Evolutionary conservation across 1,140 invertebrate species (phyloP).

Genomic region (Zaprionus kolodkinae): DNA sequence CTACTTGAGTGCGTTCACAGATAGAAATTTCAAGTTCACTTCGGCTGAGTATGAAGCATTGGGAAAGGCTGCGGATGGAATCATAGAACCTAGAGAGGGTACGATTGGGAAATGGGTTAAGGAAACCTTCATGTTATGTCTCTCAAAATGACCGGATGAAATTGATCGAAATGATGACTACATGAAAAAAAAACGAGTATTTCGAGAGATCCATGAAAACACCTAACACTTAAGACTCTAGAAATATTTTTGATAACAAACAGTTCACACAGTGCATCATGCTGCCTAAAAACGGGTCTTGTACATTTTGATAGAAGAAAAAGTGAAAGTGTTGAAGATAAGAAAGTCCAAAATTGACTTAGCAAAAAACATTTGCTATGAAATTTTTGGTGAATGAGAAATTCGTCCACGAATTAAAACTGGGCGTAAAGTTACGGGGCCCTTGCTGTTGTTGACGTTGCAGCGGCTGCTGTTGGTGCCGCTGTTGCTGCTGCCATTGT

Average conservation of each 20-base stretch:
- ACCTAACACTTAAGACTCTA: conserved; percentile 18
- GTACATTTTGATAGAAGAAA: conserved; percentile 33
- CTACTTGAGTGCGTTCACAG: no score
- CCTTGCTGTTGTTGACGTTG: conserved; percentile 38
- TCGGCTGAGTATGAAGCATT: no score
- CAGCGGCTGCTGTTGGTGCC: conserved; percentile 28
- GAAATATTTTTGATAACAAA: neutral
- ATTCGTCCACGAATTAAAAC: conserved; percentile 83
- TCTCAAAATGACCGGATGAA: no score
- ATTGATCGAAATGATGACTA: no score
- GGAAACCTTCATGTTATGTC: no score
- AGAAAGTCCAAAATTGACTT: conserved; percentile 39
- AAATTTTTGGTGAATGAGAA: conserved; percentile 84
- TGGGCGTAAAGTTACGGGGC: conserved; percentile 68
- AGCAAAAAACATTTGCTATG: conserved; percentile 84
- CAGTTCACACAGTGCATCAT: conserved; percentile 1
- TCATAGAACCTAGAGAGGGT: no score
- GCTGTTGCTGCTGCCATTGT: conserved; percentile 39
- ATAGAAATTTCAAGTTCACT: no score
- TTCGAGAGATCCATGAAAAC: conserved; percentile 41
- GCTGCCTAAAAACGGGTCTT: conserved; percentile 52
- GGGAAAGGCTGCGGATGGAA: no score
- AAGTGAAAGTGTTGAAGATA: conserved; percentile 5
- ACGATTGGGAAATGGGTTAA: no score
- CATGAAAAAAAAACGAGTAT: no score